Evolutionary conservation across 2,113 vertebrate species (phyloP).

Genomic region (Tyrannus savana): DNA sequence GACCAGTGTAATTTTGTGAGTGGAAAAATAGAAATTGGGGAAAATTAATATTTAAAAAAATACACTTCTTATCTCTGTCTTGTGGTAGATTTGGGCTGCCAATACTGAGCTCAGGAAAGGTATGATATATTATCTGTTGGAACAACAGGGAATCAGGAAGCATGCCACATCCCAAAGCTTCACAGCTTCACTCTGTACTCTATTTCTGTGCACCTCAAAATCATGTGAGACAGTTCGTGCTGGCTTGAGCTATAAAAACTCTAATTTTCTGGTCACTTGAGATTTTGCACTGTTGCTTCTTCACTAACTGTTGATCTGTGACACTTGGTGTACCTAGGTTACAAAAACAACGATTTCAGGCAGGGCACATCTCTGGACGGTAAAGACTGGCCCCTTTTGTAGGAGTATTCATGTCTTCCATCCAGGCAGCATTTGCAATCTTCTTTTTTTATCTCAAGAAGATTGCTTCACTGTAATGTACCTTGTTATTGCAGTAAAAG

Average conservation of each 20-base stretch:
- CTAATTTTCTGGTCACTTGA: not conserved
- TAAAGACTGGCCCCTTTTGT: not conserved
- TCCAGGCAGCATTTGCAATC: not conserved
- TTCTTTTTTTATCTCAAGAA: not conserved
- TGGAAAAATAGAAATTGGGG: fast-evolving
- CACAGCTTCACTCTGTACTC: not conserved
- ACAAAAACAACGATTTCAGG: not conserved
- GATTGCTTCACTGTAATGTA: fast-evolving
- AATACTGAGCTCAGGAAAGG: not conserved
- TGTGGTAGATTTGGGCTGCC: too few relatives aligned
- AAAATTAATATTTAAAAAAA: not conserved
- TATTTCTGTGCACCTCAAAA: not conserved
- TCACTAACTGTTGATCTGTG: not conserved
- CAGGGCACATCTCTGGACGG: not conserved
- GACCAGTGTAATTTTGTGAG: fast-evolving
- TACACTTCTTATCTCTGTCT: not conserved
- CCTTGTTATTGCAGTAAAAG: not conserved
- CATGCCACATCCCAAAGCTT: fast-evolving
- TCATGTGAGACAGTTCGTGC: not conserved
- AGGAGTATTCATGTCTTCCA: not conserved
- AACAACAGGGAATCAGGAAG: not conserved
- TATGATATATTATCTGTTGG: fast-evolving
- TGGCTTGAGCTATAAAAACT: not conserved
- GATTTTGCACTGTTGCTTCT: not conserved
- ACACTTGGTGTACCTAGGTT: not conserved